These are phyloP conservation scores for Belonocnema kinseyi DNA, from an alignment of 1,140 invertebrate species.

Conservation along the genomic window DNA sequence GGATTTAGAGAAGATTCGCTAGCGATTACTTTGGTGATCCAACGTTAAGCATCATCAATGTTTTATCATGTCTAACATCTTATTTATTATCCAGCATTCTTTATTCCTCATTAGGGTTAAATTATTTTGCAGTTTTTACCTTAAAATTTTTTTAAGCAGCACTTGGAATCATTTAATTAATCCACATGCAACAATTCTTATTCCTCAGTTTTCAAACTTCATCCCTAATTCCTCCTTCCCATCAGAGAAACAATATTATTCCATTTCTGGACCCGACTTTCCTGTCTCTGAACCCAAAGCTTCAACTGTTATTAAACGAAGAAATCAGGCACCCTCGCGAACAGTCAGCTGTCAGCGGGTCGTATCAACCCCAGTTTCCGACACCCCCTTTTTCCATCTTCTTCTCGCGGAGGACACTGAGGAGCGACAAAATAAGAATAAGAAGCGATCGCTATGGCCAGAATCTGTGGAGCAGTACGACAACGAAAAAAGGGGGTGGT, in stretches of 20 bases:
- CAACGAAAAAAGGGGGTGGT: slow-evolving; percentile 33
- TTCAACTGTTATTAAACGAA: neutral
- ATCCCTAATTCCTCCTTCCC: neutral
- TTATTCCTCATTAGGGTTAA: too few relatives aligned
- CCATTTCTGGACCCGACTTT: neutral
- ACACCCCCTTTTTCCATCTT: slow-evolving; percentile 35
- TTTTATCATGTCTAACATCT: too few relatives aligned
- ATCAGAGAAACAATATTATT: neutral
- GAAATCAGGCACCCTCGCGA: slow-evolving; percentile 32
- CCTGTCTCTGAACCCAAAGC: too few relatives aligned
- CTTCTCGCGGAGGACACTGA: neutral
- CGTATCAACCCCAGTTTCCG: slow-evolving; percentile 37
- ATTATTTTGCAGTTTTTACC: too few relatives aligned
- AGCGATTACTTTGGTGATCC: too few relatives aligned
- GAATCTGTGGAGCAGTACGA: slow-evolving; percentile 36
- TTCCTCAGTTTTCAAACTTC: too few relatives aligned
- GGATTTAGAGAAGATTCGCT: too few relatives aligned
- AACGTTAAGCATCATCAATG: too few relatives aligned
- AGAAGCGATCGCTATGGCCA: slow-evolving; percentile 33
- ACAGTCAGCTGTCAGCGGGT: slow-evolving; percentile 50
- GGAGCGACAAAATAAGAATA: slow-evolving; percentile 41
- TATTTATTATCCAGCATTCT: too few relatives aligned
- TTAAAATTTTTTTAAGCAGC: too few relatives aligned
- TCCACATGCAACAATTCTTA: too few relatives aligned
- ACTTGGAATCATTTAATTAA: too few relatives aligned